Evolutionary conservation across 1,140 invertebrate species (phyloP), one percentile per base, ranked within the genome.

Genomic region (Eueides isabella): DNA sequence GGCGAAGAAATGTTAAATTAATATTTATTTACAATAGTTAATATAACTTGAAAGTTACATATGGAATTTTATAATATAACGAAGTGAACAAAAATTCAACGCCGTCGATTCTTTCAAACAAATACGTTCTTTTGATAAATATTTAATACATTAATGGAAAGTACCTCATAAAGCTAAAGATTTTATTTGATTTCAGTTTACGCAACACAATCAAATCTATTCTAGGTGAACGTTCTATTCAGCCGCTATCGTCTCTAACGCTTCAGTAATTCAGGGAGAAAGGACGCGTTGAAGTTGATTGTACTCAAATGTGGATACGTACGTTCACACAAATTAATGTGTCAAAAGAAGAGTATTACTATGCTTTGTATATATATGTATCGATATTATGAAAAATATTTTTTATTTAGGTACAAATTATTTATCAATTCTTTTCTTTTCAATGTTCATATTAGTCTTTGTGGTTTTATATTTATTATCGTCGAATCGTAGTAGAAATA

Each of bases 201-300:
- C 44, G 48, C 23, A 26, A 55, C 48, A 55, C 48, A 69, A 67
- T 67, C 29, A 67, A 29, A 29, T 55, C 9, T 55, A 67, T 69
- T 69, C 30, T 69, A 61, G 48, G 48, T 69, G 67, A 61, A 48
- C 48, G 30, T 61, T 69, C 67, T 33, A 67, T 48, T 30, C 41
- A 48, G 16, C 4, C 5, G 7, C 44, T 67, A 69, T 69, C 67
- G 48, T 69, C 29, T 61, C 30, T 69, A 61, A 69, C 67, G 67
- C 44, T 69, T 26, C 48, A 67, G 30, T 69, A 69, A 69, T 61
- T 35, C 48, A 12, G 48, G 31, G 67, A 69, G 67, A 69, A 69
- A 69, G 30, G 67, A 28, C 41, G 67, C 48, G 31, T 61, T 69
- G 48, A 61, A 61, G 48, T 61, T 69, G 67, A 69, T 69, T 61